Evolutionary conservation across 2,888 invertebrate genomes (phyloP).

Genomic region (Gonocerus acuteangulatus): DNA sequence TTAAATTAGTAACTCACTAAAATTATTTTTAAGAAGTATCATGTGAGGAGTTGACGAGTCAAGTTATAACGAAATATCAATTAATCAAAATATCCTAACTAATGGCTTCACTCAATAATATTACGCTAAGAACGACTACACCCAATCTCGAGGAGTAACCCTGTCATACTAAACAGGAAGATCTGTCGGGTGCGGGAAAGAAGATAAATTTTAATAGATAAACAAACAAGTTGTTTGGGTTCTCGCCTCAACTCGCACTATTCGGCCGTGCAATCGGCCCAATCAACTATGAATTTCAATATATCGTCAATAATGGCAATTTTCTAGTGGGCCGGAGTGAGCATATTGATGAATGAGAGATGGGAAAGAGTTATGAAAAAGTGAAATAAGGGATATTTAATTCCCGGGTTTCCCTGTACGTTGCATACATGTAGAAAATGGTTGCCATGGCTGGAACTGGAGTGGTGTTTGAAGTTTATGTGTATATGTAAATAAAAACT

Average conservation of each 20-base stretch:
- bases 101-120: no score
- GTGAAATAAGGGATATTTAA: conserved; percentile 25
- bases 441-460: conserved; percentile 29
- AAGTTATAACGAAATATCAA: no score
- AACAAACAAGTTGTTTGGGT: conserved; percentile 23
- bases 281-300: neutral
- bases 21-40: no score
- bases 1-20: no score
- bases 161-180: conserved; percentile 3
- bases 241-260: neutral
- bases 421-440: conserved; percentile 29
- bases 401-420: conserved; percentile 26
- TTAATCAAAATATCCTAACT: no score
- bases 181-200: conserved; percentile 12
- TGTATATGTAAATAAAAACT: conserved; percentile 25
- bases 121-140: no score
- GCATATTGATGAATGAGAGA: conserved; percentile 1
- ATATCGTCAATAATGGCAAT: neutral
- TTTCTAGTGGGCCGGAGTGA: neutral
- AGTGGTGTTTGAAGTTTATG: conserved; percentile 27
- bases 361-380: conserved; percentile 18
- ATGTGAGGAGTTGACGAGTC: no score
- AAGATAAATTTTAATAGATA: conserved; percentile 28
- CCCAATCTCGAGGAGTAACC: neutral
- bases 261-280: neutral